Base-by-base conservation (phyloP, 2,888 invertebrate species). In the Rhagonycha fulva region DNA sequence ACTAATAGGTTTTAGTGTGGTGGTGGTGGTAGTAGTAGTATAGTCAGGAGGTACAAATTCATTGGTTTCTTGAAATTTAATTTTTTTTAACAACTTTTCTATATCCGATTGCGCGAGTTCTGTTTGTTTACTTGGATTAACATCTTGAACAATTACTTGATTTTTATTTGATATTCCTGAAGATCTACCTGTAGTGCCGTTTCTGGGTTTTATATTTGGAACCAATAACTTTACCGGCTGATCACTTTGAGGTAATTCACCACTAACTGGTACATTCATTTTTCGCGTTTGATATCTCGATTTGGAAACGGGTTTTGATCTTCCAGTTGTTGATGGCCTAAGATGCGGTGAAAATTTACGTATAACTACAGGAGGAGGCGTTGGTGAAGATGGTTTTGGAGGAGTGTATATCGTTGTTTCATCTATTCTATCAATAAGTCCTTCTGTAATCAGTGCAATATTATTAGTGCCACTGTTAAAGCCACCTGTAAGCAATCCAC, bases 401-500 rank as follows among this genome's bases (percentile, higher is more conserved):
- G 88, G 86, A 1, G 91, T 90, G 5, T 66, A 76, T 78, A 86
- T 82, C 4, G 84, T 85, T 7, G 82, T 84, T 26, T 83, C 80
- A 26, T 84, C 83, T 10, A 82, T 79, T 80, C 86, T 85, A 60
- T 86, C 86, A 82, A 78, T 88, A 85, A 74, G 87, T 14, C 85
- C 86, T 85, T 92, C 91, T n/a, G 91, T 91, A 66, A 93, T 91
- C 5, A 91, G 88, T 61, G 91, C 90, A 80, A 92, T 91, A 84
- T 94, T 93, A 86, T 93, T 93, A 70, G 91, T 92, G 30, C 92
- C 91, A 70, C 92, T 92, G 76, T 93, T 91, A 81, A 94, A 92
- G 71, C 93, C 93, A 70, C 94, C 94, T 3, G 92, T 92, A 24
- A 96, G 87, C 69, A 96, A 91, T 72, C 93, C 94, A 83, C 94